Evolutionary conservation across 1,140 invertebrate genomes (phyloP).

Genomic region (Caenorhabditis latens): DNA sequence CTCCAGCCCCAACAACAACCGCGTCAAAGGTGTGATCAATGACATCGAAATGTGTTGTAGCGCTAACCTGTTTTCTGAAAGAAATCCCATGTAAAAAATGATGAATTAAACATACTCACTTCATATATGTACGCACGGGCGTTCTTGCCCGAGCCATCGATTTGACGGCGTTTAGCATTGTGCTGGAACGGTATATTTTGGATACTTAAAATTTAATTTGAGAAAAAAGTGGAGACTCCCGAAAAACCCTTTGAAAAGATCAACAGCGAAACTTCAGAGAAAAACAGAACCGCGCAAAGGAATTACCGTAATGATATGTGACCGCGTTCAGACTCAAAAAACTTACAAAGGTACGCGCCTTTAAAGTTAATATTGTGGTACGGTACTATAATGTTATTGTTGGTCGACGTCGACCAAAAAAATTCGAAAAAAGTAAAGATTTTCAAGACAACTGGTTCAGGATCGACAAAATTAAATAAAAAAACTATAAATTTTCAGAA

Average conservation of each 20-base stretch:
- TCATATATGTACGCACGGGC: not conserved
- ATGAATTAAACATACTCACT: not conserved
- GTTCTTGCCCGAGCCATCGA: conserved; percentile 1
- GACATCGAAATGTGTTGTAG: conserved; percentile 78
- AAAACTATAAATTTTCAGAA: too few relatives aligned
- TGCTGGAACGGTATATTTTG: not conserved
- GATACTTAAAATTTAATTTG: not conserved
- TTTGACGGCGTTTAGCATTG: conserved; percentile 20
- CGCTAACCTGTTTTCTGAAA: conserved; percentile 23
- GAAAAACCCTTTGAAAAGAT: not conserved
- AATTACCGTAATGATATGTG: not conserved
- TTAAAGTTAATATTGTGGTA: not conserved
- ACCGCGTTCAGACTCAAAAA: not conserved
- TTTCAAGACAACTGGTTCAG: too few relatives aligned
- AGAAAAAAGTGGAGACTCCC: not conserved
- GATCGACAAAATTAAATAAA: too few relatives aligned
- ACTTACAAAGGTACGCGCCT: not conserved
- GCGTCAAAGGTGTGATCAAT: conserved; percentile 95
- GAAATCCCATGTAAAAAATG: not conserved
- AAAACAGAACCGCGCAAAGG: not conserved
- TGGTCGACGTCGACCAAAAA: too few relatives aligned
- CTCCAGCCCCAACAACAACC: conserved; percentile 92
- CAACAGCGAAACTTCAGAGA: not conserved
- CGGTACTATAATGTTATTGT: too few relatives aligned
- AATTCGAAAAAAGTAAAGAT: too few relatives aligned